Percentiles rank a stretch among this genome's conserved stretches.
phyloP scores from a whole-genome alignment of 2,797 vertebrate species.

The Hydrophis major region DNA sequence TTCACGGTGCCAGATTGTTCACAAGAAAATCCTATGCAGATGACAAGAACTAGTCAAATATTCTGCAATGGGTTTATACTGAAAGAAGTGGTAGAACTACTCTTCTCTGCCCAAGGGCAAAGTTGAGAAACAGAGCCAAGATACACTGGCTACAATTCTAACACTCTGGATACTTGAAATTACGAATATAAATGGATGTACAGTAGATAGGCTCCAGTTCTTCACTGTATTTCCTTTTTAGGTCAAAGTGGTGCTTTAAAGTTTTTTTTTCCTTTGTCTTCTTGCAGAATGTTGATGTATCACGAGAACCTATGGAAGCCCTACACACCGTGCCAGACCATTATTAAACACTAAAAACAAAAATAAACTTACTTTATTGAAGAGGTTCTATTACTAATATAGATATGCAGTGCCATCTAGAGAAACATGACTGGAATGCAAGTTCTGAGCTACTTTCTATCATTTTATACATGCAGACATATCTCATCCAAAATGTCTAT shows the following conservation, averaged over 20 bases:
- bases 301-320: slow-evolving; percentile 76
- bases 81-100: not conserved
- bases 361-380: not conserved
- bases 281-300: slow-evolving; percentile 73
- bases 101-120: not conserved
- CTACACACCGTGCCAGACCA: slow-evolving; percentile 69
- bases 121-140: not conserved
- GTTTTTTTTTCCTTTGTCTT: slow-evolving; percentile 1
- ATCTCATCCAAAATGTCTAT: not conserved
- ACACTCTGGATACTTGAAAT: not conserved
- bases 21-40: not conserved
- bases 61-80: not conserved
- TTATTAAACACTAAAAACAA: slow-evolving; percentile 9
- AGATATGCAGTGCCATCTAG: not conserved
- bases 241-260: not conserved
- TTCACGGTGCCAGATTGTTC: not conserved
- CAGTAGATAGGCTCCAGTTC: not conserved
- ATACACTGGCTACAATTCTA: not conserved
- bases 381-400: not conserved
- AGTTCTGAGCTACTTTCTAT: too few relatives aligned
- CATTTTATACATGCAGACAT: not conserved
- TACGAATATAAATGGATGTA: not conserved
- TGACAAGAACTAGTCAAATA: not conserved
- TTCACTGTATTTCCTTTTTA: not conserved
- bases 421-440: not conserved